Base-by-base conservation (phyloP, 2,888 invertebrate species). In the Pachycephus smyrnensis region DNA sequence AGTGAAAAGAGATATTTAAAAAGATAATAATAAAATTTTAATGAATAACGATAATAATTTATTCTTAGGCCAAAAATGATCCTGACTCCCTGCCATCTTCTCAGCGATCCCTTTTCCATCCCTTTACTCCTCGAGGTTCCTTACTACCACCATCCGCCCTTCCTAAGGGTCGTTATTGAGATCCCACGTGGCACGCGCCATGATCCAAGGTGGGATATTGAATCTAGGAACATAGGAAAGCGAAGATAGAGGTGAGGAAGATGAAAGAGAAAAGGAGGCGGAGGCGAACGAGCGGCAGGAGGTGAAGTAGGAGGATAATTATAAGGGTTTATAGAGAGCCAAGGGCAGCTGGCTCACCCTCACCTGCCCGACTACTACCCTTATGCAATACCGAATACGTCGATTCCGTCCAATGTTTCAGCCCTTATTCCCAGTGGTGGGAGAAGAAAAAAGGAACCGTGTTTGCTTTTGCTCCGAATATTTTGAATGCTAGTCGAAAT, bases 311-410 rank as follows among this genome's bases (percentile, higher is more conserved):
- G 74, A 81, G 80, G 76, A 85, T 86, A 86, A 88, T 87, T 84
- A 86, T 82, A 80, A 84, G 81, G 84, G 83, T 84, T 82, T 77
- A 82, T 80, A 76, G 79, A 81, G 82, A 80, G 71, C 78, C 76
- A 77, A 82, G 80, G 80, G 82, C 87, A 88, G 87, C 88, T 88
- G 88, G 81, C 81, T 85, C 84, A 84, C 82, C 83, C 85, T 87
- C 87, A 88, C 86, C 87, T 87, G 87, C 81, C 82, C 76, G 75
- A 76, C 76, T 31, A 32, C 73, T 77, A 76, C 78, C 75, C 78
- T 79, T 76, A 69, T 79, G 78, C 79, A 76, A 79, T 40, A 40
- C 76, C 77, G 76, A 83, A 80, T 78, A 81, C 82, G 82, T 80
- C 80, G 69, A 32, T 69, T 69, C 32, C 69, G 9, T 69, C 69